Base-by-base conservation (phyloP, 1,140 invertebrate genomes). In the Anthonomus grandis region DNA sequence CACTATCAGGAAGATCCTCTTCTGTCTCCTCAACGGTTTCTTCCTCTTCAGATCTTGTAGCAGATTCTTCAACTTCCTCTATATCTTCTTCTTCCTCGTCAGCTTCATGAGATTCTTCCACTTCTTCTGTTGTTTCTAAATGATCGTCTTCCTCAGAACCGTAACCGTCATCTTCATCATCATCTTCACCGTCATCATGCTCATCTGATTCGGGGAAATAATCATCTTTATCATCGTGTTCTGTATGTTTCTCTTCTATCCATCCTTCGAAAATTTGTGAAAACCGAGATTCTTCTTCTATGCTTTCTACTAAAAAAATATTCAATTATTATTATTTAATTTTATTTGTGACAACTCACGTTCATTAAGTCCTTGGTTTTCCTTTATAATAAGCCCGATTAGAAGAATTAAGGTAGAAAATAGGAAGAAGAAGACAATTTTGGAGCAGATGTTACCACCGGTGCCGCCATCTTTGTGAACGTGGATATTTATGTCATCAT, bases 391-490 rank as follows among this genome's bases (percentile, higher is more conserved):
- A 36, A 91, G 68, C 47, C 86, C 85, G 66, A 90, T 82, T 12
- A 88, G 76, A 25, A 85, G 81, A 59, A 84, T 75, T 17, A 92
- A 77, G 46, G 83, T 79, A 17, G 82, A 83, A 37, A 91, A 77
- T 10, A 91, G 68, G 2, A 81, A 72, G 65, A 91, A 90, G 72
- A 92, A 92, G 56, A 91, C 78, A 34, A 91, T 82, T 75, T 88
- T 90, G 5, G 89, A 86, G 71, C 86, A 89, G 79, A 88, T 85
- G 65, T 89, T 86, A 22, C 87, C 89, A 34, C 86, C 87, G 12
- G 84, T 87, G 8, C 81, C 80, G 58, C 79, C 80, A 38, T 90
- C 86, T 63, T 87, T 84, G 21, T 89, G 80, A 22, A 89, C 78
- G 65, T 91, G 87, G 64, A 90, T 83, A 44, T 84, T 83, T 19